A percentile compares a stretch with the other conserved stretches of the same genome.
Conservation (phyloP, 2,888 invertebrate species). For the Ceraclea dissimilis region DNA sequence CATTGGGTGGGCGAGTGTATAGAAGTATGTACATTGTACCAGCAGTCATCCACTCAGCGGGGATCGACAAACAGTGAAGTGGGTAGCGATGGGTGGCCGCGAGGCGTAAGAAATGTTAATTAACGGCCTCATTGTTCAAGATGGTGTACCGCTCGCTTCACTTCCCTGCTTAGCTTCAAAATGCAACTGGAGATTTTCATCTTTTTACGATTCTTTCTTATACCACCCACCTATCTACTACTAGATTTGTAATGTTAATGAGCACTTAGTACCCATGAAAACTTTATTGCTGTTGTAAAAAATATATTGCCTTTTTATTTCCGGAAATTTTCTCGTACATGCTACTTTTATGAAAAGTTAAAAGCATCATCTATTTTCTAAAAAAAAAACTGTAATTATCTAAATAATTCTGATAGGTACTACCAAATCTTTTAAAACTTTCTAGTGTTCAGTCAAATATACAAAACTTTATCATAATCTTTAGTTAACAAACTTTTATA, state of each 20-base stretch:
- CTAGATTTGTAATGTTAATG: neutral
- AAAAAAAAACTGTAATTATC: no score
- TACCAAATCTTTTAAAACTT: no score
- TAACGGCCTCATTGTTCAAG: constrained; percentile 69
- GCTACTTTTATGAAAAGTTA: no score
- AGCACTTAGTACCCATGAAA: neutral
- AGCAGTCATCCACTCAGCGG: no score
- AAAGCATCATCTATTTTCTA: no score
- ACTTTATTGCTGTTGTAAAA: neutral
- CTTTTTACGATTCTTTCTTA: neutral
- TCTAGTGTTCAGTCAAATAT: no score
- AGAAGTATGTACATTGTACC: constrained; percentile 7
- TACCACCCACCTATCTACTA: neutral
- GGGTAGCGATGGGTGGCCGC: constrained; percentile 40
- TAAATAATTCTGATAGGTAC: no score
- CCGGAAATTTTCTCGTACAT: neutral
- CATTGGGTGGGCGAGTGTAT: constrained; percentile 9
- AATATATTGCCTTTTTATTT: neutral
- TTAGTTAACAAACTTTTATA: no score
- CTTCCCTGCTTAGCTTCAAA: neutral
- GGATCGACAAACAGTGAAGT: neutral
- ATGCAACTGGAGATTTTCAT: neutral
- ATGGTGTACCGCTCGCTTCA: constrained; percentile 41
- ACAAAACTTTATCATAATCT: no score
- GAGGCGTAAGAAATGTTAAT: constrained; percentile 69